phyloP scores from a whole-genome alignment of 2,888 invertebrate species.

The Acrocyrtus sp. region DNA sequence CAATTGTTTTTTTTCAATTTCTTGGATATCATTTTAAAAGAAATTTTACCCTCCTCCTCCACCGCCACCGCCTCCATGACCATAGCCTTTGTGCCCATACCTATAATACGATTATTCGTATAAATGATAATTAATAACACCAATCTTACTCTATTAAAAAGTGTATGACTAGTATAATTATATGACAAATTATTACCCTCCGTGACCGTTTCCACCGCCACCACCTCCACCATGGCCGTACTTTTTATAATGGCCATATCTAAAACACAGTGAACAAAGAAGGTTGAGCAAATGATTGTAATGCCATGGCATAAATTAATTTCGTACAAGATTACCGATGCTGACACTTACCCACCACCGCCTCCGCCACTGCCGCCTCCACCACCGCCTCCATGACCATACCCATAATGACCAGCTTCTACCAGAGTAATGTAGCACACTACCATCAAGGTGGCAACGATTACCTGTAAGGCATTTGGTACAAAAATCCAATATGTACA shows the following conservation, averaged over 20 bases:
- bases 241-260: no score
- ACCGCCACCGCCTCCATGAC: conserved; percentile 29
- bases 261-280: no score
- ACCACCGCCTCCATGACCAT: conserved; percentile 40
- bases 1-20: no score
- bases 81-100: conserved; percentile 32
- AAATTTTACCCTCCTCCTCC: conserved; percentile 15
- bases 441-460: conserved; percentile 6
- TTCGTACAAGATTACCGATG: no score
- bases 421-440: conserved; percentile 18
- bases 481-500: no score
- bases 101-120: neutral
- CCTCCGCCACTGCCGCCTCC: conserved; percentile 13
- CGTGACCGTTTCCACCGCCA: neutral
- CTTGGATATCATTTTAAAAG: neutral
- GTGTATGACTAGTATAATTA: neutral
- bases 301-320: no score
- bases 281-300: no score
- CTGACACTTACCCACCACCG: conserved; percentile 5
- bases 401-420: conserved; percentile 26
- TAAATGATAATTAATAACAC: neutral
- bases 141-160: neutral
- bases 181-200: conserved; percentile 13
- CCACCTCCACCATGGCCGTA: conserved; percentile 4
- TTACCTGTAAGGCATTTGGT: neutral